Evolutionary conservation across 2,888 invertebrate species (phyloP), one percentile per base, ranked within the genome.

Genomic region (Malacosoma neustria): DNA sequence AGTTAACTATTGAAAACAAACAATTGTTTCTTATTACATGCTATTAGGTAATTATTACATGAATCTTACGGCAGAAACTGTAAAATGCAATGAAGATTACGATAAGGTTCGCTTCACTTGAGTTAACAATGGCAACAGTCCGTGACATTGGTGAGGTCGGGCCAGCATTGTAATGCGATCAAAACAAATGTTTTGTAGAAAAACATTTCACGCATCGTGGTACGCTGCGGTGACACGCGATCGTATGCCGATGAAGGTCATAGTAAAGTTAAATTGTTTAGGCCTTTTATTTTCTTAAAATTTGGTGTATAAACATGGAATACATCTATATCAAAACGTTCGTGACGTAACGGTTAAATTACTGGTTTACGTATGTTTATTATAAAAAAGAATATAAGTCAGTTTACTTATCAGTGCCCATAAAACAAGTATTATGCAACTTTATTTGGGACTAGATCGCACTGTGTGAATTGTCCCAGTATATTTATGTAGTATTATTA

Each of bases 61-160:
- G 22, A 22, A 22, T 22, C 22, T 5, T 4, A 33, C 14, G n/a
- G 22, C 33, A 39, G 39, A 46, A 41, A 45, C 43, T 49, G 46
- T 45, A 49, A 40, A 43, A 41, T 43, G 42, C 39, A 45, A 58
- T 51, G 49, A 53, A 53, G 49, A 54, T 55, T 56, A 45, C 48
- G 58, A 48, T 49, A 54, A 43, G 57, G 59, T 54, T 57, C 62
- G 65, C 46, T 59, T 60, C 59, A 49, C 56, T 56, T 49, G 66
- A 60, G 48, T 51, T 52, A 53, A 61, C 57, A 64, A 57, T 60
- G 46, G 49, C 30, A 48, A 51, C 37, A 40, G 64, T 44, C 71
- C 76, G 54, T 76, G 76, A 74, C 74, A 72, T 71, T 75, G 56
- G 37, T 67, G 59, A 72, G 74, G 76, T 63, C 66, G 52, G 43